Percentiles rank a stretch among this genome's conserved stretches.
Evolutionary conservation across 2,797 vertebrate genomes (phyloP).

Genomic region (Dendrocincla tyrannina): DNA sequence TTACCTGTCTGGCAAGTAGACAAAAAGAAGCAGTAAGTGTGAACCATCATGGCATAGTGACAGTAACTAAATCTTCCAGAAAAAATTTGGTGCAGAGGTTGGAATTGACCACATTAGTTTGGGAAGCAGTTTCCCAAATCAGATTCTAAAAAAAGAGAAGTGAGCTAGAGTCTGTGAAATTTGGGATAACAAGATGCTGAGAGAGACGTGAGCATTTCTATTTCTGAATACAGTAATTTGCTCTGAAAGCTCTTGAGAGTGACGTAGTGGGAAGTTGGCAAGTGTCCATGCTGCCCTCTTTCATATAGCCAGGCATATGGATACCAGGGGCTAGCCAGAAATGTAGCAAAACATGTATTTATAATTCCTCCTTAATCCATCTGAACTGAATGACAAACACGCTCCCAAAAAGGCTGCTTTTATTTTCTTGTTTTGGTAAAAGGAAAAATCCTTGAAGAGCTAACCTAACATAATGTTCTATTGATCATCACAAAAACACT

Average conservation of each 20-base stretch:
- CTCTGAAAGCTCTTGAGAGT: constrained; percentile 22
- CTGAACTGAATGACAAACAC: neutral
- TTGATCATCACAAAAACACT: neutral
- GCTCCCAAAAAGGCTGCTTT: neutral
- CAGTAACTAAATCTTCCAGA: neutral
- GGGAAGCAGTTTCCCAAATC: neutral
- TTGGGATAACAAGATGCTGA: neutral
- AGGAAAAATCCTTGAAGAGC: neutral
- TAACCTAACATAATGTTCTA: neutral
- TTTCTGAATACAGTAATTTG: constrained; percentile 10
- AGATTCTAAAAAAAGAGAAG: neutral
- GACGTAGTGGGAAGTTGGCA: constrained; percentile 10
- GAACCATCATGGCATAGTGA: neutral
- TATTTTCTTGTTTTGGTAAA: neutral
- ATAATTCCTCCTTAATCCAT: neutral
- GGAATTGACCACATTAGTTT: neutral
- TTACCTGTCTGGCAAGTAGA: neutral
- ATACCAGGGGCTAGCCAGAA: neutral
- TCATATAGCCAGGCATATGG: neutral
- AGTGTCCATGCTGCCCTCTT: neutral
- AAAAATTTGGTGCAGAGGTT: neutral
- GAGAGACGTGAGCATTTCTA: neutral
- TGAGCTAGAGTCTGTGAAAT: neutral
- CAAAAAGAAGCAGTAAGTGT: neutral
- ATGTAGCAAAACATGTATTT: neutral